phyloP scores from a whole-genome alignment of 1,140 invertebrate genomes.

The Lepidotrigona ventralis region DNA sequence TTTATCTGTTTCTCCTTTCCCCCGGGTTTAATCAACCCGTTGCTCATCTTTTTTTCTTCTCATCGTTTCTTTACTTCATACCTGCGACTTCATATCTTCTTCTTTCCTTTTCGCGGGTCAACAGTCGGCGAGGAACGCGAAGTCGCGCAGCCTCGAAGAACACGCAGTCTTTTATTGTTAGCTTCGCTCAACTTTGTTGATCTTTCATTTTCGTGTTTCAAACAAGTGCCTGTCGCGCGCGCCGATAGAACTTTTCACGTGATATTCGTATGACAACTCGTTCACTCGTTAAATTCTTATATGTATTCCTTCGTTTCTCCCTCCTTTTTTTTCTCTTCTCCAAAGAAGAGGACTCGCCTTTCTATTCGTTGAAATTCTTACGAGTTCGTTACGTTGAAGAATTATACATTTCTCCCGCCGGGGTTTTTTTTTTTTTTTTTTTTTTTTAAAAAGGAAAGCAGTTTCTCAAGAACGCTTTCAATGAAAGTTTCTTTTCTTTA shows the following conservation, averaged over 20 bases:
- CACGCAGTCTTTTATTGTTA: conserved; percentile 13
- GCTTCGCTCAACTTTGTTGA: not conserved
- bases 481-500: not conserved
- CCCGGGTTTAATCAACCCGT: conserved; percentile 15
- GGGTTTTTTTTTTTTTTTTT: not conserved
- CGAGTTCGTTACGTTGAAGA: not conserved
- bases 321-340: not conserved
- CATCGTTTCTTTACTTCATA: not conserved
- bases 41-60: conserved; percentile 15
- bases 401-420: not conserved
- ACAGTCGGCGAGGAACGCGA: conserved; percentile 39
- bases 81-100: conserved; percentile 18
- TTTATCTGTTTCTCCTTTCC: not conserved
- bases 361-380: not conserved
- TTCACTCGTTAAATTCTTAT: not conserved
- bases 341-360: not conserved
- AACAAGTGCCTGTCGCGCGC: not conserved
- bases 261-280: not conserved
- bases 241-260: not conserved
- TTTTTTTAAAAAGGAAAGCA: not conserved
- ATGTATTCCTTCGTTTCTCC: not conserved
- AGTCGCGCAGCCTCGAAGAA: not conserved
- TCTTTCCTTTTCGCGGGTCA: conserved; percentile 18
- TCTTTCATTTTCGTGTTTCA: not conserved
- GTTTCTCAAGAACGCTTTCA: conserved; percentile 1